phyloP scores from a whole-genome alignment of 2,797 vertebrate genomes.

The Sebastes oblongus region DNA sequence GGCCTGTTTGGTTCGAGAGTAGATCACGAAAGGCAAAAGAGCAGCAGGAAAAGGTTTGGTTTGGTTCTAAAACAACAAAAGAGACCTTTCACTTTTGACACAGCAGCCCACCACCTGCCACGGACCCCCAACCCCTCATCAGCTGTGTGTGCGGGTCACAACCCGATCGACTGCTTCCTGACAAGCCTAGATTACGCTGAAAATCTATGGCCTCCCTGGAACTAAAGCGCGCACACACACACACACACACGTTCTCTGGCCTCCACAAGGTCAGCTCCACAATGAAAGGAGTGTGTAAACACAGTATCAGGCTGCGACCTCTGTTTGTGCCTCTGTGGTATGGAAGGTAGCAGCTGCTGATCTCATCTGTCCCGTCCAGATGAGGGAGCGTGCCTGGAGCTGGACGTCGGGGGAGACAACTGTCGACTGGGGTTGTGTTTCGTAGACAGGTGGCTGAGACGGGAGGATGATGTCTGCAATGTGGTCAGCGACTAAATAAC shows the following conservation, averaged over 20 bases:
- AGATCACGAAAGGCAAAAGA: not conserved
- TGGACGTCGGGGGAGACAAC: conserved; percentile 59
- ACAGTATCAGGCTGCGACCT: conserved; percentile 70
- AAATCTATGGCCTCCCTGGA: conserved; percentile 71
- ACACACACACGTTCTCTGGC: conserved; percentile 26
- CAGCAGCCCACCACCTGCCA: conserved; percentile 63
- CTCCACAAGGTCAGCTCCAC: conserved; percentile 63
- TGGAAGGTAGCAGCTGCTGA: conserved; percentile 70
- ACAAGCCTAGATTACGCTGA: conserved; percentile 66
- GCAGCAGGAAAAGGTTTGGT: not conserved
- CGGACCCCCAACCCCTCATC: conserved; percentile 34
- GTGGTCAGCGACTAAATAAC: not conserved
- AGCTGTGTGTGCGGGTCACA: conserved; percentile 59
- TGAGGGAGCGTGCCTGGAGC: conserved; percentile 58
- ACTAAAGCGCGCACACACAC: conserved; percentile 20
- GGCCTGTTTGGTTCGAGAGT: not conserved
- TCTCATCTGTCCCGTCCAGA: conserved; percentile 66
- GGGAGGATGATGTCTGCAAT: conserved; percentile 13
- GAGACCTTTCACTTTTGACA: conserved; percentile 65
- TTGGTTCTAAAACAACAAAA: conserved; percentile 44
- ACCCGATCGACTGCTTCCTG: conserved; percentile 55
- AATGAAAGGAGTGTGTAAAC: conserved; percentile 74
- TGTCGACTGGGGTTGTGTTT: conserved; percentile 68
- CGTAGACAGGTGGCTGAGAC: conserved; percentile 55
- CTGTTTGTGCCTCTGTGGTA: conserved; percentile 58